Evolutionary conservation across 2,888 invertebrate genomes (phyloP), one percentile per base, ranked within the genome.

Genomic region (Eupithecia centaureata): DNA sequence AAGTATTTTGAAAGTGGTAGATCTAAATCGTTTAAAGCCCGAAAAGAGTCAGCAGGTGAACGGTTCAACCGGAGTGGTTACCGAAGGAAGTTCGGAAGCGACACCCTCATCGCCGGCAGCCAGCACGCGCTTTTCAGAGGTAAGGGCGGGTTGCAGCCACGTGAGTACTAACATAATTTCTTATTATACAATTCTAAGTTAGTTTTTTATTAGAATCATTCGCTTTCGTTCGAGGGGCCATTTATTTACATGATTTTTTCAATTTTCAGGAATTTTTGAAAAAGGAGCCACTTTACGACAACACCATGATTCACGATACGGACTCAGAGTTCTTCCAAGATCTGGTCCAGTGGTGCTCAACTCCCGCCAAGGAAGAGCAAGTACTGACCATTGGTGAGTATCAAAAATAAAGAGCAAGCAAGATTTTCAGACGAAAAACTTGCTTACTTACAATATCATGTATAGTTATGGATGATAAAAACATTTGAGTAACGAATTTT

Each of bases 291-390:
- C 79, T 82, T 79, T 84, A 82, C 87, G 89, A 87, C 85, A 85
- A 82, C 85, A 85, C 85, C 84, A 93, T 93, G 93, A 87, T 86
- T 81, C 87, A 88, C 87, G 89, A 89, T 74, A 82, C 91, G 91
- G 90, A 94, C 91, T 94, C 91, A 94, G 96, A 96, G 90, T 94
- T 95, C 91, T 96, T 95, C 93, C 95, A 95, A 94, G 95, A 96
- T 91, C 94, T 96, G 88, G 94, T 92, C 83, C 89, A 89, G 79
- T 95, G 94, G 94, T 95, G 94, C 88, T 92, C 87, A 84, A 88
- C 85, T 84, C 92, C 88, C 88, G 90, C 86, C 85, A 93, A 87
- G 91, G 91, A 87, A 86, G 91, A 88, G 88, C 87, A 80, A 86
- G 86, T 82, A 89, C 92, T 86, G 88, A 89, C 86, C 87, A 92